phyloP scores from a whole-genome alignment of 2,113 vertebrate species.

The Brachionichthys hirsutus region DNA sequence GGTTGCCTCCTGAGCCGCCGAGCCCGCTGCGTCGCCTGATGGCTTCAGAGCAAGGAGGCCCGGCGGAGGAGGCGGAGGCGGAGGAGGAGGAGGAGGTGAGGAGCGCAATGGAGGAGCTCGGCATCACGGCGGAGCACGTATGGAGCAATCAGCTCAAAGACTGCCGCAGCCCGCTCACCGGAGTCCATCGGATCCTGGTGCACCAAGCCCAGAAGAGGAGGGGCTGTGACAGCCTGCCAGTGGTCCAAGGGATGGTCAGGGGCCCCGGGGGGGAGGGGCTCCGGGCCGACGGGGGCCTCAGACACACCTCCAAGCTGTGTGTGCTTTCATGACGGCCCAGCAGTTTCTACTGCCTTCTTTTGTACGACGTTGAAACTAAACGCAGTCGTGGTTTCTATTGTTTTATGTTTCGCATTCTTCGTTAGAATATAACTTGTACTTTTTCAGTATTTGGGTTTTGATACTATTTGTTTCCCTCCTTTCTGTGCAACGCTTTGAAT shows the following conservation, averaged over 20 bases:
- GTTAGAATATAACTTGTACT: neutral
- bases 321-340: slow-evolving; percentile 80
- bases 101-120: slow-evolving; percentile 80
- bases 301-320: slow-evolving; percentile 91
- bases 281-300: slow-evolving; percentile 78
- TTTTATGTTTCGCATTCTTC: neutral
- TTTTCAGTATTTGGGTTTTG: slow-evolving; percentile 2
- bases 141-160: slow-evolving; percentile 78
- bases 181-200: slow-evolving; percentile 87
- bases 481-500: neutral
- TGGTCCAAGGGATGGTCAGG: slow-evolving; percentile 80
- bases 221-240: slow-evolving; percentile 79
- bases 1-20: slow-evolving; percentile 70
- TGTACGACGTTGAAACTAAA: neutral
- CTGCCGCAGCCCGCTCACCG: slow-evolving; percentile 83
- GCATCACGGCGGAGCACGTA: slow-evolving; percentile 84
- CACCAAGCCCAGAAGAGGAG: slow-evolving; percentile 83
- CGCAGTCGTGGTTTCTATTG: neutral
- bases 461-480: neutral
- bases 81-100: slow-evolving; percentile 82
- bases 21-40: slow-evolving; percentile 76
- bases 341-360: slow-evolving; percentile 5
- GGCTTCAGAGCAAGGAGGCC: slow-evolving; percentile 55
- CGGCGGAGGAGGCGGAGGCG: slow-evolving; percentile 80
- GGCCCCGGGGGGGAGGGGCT: slow-evolving; percentile 79